Base-by-base conservation (phyloP, 2,113 vertebrate species). In the Pterocles orientalis region DNA sequence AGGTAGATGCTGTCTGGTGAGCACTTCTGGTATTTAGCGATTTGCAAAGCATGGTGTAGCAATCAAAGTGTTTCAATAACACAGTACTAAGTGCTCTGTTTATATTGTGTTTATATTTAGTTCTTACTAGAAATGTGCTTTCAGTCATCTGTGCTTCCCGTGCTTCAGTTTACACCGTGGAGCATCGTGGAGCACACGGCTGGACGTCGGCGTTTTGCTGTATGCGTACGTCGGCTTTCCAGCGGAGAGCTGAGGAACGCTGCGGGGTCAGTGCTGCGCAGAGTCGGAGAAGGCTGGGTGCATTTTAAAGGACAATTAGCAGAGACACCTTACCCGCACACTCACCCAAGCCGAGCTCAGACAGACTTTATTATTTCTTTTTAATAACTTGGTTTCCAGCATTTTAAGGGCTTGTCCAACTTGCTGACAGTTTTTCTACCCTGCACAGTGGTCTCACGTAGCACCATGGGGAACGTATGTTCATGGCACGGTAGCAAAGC, bases 91-190 rank as follows among this genome's bases (percentile, higher is more conserved):
- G 69, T n/a, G 58, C 28, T 86, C 53, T 45, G 3, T 39, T 92
- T 51, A 56, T 66, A 18, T 18, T 45, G 45, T 47, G 48, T 65
- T 56, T 33, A 51, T 31, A 41, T 57, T 61, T 57, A 28, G 58
- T 34, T 50, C 58, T 72, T 56, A 61, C 6, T 8, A 31, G 64
- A 80, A 81, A 53, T 19, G 26, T 43, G 71, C 20, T 64, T 78
- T 72, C 19, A 47, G 48, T 34, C 60, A 19, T 18, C 60, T 24
- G 57, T 21, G 48, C 45, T 64, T 47, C 10, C 13, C 29, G 8
- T 0, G 5, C 50, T 61, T 64, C 36, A 0, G 20, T 28, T 20
- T 45, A 47, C 24, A 12, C 53, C 33, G 2, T 5, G n/a, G n/a
- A 75, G 56, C 16, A 5, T 17, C 39, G 2, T 6, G 13, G 48